phyloP scores from a whole-genome alignment of 2,888 invertebrate species.

The Candidula unifasciata region DNA sequence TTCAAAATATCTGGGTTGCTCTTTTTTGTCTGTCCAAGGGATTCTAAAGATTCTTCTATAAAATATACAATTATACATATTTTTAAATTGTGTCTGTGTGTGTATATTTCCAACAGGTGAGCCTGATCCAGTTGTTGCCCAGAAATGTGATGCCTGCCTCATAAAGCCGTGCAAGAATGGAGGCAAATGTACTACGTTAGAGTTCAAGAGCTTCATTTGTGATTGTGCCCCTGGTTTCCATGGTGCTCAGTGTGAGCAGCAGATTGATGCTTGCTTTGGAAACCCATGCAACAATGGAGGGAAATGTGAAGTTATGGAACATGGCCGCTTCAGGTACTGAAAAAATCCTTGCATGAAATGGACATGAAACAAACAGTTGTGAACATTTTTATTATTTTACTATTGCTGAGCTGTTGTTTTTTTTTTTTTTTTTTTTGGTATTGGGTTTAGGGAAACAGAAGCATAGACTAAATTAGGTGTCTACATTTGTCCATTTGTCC shows the following conservation, averaged over 20 bases:
- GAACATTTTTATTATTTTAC: neutral
- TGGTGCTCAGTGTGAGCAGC: conserved; percentile 93
- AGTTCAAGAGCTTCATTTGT: conserved; percentile 85
- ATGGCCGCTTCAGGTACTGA: conserved; percentile 91
- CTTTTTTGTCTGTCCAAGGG: too few species aligned
- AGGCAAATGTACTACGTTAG: conserved; percentile 84
- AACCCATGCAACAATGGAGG: conserved; percentile 95
- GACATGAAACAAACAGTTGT: neutral
- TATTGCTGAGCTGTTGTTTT: too few species aligned
- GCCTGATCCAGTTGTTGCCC: conserved; percentile 69
- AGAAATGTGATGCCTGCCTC: conserved; percentile 97
- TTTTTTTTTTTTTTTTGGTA: too few species aligned
- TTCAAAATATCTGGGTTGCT: too few species aligned
- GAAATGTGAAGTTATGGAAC: conserved; percentile 93
- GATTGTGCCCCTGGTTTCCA: conserved; percentile 95
- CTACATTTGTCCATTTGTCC: too few species aligned
- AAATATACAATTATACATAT: too few species aligned
- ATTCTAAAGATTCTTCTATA: too few species aligned
- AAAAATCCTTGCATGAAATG: neutral
- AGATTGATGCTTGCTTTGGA: conserved; percentile 99
- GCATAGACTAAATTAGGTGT: too few species aligned
- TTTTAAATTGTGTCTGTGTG: neutral
- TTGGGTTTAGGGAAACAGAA: too few species aligned
- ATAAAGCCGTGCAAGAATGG: conserved; percentile 94
- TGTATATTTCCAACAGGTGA: conserved; percentile 62